phyloP scores from a whole-genome alignment of 2,797 vertebrate genomes.

The Falco rusticolus region DNA sequence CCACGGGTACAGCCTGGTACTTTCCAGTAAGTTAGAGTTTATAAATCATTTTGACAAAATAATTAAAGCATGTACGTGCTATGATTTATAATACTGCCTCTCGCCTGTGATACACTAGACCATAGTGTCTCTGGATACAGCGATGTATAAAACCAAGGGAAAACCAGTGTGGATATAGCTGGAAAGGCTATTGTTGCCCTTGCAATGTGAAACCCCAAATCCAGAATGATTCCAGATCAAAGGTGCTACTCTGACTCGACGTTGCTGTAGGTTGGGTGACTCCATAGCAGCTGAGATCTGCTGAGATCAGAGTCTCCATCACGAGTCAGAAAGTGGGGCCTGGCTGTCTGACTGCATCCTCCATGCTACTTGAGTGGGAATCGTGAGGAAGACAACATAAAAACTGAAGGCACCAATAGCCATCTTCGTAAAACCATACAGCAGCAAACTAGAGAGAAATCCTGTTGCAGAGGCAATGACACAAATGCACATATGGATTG shows the following conservation, averaged over 20 bases:
- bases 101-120: neutral
- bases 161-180: neutral
- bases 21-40: neutral
- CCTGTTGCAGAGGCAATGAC: neutral
- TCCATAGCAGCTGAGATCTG: neutral
- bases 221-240: neutral
- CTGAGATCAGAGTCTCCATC: neutral
- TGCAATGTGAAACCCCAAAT: accelerated
- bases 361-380: neutral
- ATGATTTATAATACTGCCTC: slow-evolving; percentile 34
- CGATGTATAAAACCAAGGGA: neutral
- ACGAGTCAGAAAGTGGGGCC: neutral
- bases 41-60: slow-evolving; percentile 66
- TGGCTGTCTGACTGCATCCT: neutral
- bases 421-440: neutral
- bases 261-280: neutral
- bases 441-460: neutral
- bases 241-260: accelerated
- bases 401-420: neutral
- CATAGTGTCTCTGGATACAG: neutral
- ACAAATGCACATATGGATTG: neutral
- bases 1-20: neutral
- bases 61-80: slow-evolving; percentile 32
- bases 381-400: neutral
- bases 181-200: neutral